Evolutionary conservation across 2,888 invertebrate species (phyloP).

Genomic region (Selenia dentaria): DNA sequence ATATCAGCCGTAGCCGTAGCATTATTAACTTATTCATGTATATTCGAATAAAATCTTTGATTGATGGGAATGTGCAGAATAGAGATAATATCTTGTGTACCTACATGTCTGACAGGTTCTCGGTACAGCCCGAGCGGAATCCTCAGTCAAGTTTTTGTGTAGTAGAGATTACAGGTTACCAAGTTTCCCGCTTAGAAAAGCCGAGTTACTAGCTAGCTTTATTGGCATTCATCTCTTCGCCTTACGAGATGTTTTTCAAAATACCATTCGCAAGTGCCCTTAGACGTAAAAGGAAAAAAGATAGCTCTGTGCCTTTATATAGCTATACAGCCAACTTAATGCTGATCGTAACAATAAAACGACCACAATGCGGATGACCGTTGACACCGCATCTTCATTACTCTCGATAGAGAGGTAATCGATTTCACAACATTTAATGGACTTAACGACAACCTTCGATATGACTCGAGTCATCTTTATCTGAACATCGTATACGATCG

Average conservation of each 20-base stretch:
- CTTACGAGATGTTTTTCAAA: constrained; percentile 48
- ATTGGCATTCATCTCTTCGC: constrained; percentile 52
- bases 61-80: constrained; percentile 12
- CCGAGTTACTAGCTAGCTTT: constrained; percentile 61
- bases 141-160: constrained; percentile 60
- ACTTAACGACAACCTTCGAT: constrained; percentile 44
- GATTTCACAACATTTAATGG: constrained; percentile 33
- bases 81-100: constrained; percentile 10
- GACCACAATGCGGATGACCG: constrained; percentile 27
- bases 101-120: constrained; percentile 4
- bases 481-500: constrained; percentile 63
- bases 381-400: constrained; percentile 33
- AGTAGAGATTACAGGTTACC: constrained; percentile 64
- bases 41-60: neutral
- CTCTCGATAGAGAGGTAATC: constrained; percentile 29
- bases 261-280: constrained; percentile 46
- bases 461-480: constrained; percentile 53
- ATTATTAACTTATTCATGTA: too few relatives aligned
- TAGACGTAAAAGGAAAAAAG: constrained; percentile 47
- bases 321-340: constrained; percentile 31
- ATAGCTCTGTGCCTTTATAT: constrained; percentile 45
- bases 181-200: constrained; percentile 53
- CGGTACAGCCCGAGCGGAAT: constrained; percentile 41
- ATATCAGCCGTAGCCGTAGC: too few relatives aligned
- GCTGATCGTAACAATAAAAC: constrained; percentile 33